phyloP scores from a whole-genome alignment of 2,797 vertebrate genomes.

The Macropus fuliginosus region DNA sequence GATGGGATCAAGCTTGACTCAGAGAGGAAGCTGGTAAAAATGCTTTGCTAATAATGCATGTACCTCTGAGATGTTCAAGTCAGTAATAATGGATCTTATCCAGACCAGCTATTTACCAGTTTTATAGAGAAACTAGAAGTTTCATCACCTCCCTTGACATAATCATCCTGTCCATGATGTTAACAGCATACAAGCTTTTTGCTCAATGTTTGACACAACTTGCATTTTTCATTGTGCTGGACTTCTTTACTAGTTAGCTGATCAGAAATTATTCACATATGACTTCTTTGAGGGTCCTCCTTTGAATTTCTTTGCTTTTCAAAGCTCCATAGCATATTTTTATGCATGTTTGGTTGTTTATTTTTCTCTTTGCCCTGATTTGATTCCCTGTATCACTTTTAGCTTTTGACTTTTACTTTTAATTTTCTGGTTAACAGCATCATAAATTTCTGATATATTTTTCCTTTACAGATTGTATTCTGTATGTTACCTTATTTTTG shows the following conservation, averaged over 20 bases:
- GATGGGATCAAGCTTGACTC: not conserved
- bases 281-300: not conserved
- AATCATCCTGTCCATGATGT: not conserved
- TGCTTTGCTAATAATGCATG: not conserved
- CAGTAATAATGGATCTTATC: not conserved
- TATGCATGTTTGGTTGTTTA: not conserved
- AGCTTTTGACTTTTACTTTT: not conserved
- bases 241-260: not conserved
- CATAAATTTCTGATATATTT: not conserved
- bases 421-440: not conserved
- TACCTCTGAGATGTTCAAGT: not conserved
- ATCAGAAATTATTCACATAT: not conserved
- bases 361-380: not conserved
- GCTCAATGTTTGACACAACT: not conserved
- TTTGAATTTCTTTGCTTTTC: not conserved
- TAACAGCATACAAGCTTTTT: not conserved
- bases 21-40: not conserved
- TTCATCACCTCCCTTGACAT: not conserved
- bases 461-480: not conserved
- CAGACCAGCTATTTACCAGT: not conserved
- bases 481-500: not conserved
- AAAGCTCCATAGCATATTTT: not conserved
- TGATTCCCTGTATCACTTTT: not conserved
- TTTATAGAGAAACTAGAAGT: not conserved
- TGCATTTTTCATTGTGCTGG: not conserved